Evolutionary conservation across 2,113 vertebrate species (phyloP), one percentile per base, ranked within the genome.

Genomic region (Melospiza melodia): DNA sequence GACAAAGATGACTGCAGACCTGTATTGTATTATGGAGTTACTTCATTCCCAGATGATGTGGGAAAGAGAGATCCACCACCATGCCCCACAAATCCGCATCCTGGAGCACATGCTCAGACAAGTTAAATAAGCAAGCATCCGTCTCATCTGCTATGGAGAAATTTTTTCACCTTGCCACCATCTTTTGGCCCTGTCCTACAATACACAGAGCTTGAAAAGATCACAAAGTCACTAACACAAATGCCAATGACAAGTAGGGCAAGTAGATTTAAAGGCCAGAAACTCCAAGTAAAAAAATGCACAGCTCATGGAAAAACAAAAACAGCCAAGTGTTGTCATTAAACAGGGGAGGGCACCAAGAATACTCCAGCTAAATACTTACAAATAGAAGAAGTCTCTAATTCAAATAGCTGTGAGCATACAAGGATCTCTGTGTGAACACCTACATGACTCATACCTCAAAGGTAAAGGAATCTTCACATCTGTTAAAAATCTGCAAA

Each of bases 21-120:
- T 35, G 12, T 33, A 49, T 5, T 72, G 20, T 63, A 78, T 35
- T 31, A 62, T 8, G 7, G 72, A 55, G 21, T 49, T 68, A 35
- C 44, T 80, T 76, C 41, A 80, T 25, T 71, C 23, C 27, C n/a
- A 89, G 55, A 72, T 39, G 10, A 69, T 30, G 23, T 30, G 51
- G 20, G 30, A 7, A 75, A 68, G 61, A 37, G 18, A 67, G 39
- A 82, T 43, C 25, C 30, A 37, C 21, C 67, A 59, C 35, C 0
- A 0, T 6, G 61, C 9, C 1, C 2, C 55, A 79, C 44, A 76
- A 65, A 75, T 25, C 21, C 0, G 0, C 66, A 72, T 71, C 49
- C 62, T 22, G 39, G 2, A 91, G 66, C 49, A 55, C n/a, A 30
- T 28, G 23, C 9, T 30, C 43, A 39, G 59, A 41, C 15, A 86